A percentile compares a stretch with the other conserved stretches of the same genome.
Conservation (phyloP, 2,113 vertebrate species). For the Actinemys pallida region DNA sequence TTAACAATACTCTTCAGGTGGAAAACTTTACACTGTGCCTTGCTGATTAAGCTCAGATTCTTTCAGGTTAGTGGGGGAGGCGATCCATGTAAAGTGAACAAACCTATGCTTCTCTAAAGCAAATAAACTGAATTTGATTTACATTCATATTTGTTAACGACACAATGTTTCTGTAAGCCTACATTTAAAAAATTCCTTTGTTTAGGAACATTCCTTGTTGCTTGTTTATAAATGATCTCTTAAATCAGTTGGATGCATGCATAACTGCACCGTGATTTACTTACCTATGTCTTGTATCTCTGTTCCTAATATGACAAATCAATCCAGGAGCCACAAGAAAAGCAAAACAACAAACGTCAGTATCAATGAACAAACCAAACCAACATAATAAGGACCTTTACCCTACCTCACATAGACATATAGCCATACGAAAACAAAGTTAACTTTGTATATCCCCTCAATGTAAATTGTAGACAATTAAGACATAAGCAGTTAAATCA, state of each 20-base stretch:
- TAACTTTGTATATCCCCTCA: neutral
- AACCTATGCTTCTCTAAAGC: neutral
- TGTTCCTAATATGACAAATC: slow-evolving; percentile 86
- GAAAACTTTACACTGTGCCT: neutral
- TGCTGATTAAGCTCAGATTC: neutral
- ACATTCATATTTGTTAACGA: slow-evolving; percentile 10
- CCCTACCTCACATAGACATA: neutral
- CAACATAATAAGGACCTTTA: neutral
- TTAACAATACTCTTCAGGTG: neutral
- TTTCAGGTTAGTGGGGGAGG: neutral
- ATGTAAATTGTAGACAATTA: neutral
- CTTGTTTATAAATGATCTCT: neutral
- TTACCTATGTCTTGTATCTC: slow-evolving; percentile 99
- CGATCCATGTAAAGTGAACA: neutral
- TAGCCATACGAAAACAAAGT: neutral
- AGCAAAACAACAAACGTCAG: slow-evolving; percentile 66
- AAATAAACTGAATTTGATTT: slow-evolving; percentile 46
- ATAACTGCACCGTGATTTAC: slow-evolving; percentile 57
- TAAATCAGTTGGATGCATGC: neutral
- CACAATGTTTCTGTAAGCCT: slow-evolving; percentile 41
- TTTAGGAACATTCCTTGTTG: neutral
- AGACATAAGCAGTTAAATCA: neutral
- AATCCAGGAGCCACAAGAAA: slow-evolving; percentile 54
- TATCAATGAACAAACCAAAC: slow-evolving; percentile 14
- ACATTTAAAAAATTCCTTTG: slow-evolving; percentile 19